A percentile compares a stretch with the other conserved stretches of the same genome.
phyloP scores from a whole-genome alignment of 2,113 vertebrate genomes.

The Poecilia latipinna region DNA sequence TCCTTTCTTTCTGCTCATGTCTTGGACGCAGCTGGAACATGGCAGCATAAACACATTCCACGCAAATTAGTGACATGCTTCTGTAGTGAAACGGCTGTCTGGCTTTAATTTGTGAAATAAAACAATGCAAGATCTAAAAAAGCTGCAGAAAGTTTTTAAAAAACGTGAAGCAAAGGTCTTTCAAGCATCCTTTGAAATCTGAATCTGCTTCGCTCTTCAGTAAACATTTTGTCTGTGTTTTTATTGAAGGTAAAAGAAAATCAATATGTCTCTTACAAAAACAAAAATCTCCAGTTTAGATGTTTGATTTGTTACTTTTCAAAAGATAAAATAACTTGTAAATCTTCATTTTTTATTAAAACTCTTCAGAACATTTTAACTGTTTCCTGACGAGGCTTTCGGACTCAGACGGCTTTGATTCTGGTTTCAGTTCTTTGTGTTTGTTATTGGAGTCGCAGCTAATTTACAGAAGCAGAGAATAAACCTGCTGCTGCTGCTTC shows the following conservation, averaged over 20 bases:
- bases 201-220: no score
- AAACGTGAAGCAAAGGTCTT: background rate
- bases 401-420: background rate
- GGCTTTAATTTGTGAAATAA: conserved; percentile 4
- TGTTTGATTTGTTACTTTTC: background rate
- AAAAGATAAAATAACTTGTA: background rate
- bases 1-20: background rate
- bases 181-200: background rate
- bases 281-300: background rate
- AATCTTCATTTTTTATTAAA: background rate
- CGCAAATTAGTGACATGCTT: background rate
- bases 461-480: conserved; percentile 19
- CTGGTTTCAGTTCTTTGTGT: background rate
- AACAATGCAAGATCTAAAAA: background rate
- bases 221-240: background rate
- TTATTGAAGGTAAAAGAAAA: background rate
- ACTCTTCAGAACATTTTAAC: background rate
- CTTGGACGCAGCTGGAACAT: background rate
- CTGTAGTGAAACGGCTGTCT: background rate
- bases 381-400: background rate
- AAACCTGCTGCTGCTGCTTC: background rate
- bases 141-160: background rate
- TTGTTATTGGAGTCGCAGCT: conserved; percentile 4
- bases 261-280: background rate
- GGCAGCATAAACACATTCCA: conserved; percentile 9